phyloP scores from a whole-genome alignment of 1,140 invertebrate genomes.

The Araneus ventricosus region DNA sequence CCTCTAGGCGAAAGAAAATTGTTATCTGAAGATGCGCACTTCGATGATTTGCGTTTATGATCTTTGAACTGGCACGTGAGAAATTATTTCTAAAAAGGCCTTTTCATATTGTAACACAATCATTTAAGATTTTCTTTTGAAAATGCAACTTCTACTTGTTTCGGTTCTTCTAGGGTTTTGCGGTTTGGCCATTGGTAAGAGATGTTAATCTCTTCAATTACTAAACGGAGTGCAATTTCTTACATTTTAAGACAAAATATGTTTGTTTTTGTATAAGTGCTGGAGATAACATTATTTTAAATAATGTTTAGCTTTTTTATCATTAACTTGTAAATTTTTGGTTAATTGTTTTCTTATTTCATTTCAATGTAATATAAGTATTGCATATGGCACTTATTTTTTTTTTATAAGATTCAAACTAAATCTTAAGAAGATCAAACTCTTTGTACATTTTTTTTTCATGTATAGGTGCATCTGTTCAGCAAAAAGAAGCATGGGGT shows the following conservation, averaged over 20 bases:
- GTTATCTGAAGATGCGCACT: neutral
- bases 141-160: neutral
- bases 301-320: no score
- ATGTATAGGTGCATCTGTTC: constrained; percentile 26
- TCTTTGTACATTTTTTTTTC: neutral
- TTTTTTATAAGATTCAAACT: no score
- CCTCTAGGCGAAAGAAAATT: neutral
- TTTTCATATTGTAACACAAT: neutral
- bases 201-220: neutral
- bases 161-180: neutral
- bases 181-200: neutral
- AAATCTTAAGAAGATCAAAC: no score
- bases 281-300: no score
- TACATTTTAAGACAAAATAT: no score
- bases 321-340: no score
- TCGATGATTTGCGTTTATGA: neutral
- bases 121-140: neutral
- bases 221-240: no score
- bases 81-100: neutral
- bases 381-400: no score
- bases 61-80: neutral
- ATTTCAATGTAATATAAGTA: no score
- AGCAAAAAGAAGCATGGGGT: constrained; percentile 85
- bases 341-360: no score
- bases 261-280: no score